A percentile compares a stretch with the other conserved stretches of the same genome.
phyloP scores from a whole-genome alignment of 2,113 vertebrate species.

The Eubucco bourcierii region DNA sequence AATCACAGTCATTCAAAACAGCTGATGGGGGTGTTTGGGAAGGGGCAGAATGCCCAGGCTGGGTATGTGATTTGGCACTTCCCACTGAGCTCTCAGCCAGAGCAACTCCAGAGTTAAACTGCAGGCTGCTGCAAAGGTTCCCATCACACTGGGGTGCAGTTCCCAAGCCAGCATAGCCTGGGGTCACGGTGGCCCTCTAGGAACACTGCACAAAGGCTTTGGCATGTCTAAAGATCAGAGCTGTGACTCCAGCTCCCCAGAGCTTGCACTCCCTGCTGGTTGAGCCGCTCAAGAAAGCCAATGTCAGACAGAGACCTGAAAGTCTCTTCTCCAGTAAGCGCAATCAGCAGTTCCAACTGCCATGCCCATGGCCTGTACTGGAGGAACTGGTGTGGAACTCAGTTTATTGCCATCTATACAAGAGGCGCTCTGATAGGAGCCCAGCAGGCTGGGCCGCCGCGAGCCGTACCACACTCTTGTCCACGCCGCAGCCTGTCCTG shows the following conservation, averaged over 20 bases:
- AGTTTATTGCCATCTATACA: background rate
- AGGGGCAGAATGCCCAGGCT: background rate
- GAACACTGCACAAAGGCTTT: background rate
- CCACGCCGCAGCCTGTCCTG: slow-evolving; percentile 84
- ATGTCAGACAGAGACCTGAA: background rate
- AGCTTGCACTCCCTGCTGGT: background rate
- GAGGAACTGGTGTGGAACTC: background rate
- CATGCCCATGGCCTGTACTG: background rate
- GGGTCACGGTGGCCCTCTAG: background rate
- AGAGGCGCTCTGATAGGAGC: background rate
- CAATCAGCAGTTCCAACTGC: background rate
- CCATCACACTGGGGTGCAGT: accelerated
- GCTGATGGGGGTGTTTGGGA: background rate
- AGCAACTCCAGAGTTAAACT: background rate
- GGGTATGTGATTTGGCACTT: background rate
- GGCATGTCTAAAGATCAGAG: background rate
- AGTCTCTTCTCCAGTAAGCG: background rate
- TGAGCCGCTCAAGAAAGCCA: background rate
- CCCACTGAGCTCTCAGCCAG: background rate
- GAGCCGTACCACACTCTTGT: slow-evolving; percentile 91
- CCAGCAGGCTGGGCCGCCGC: background rate
- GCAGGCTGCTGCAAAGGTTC: background rate
- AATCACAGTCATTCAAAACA: background rate
- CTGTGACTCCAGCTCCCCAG: background rate
- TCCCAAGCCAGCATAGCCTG: background rate